These are phyloP conservation scores for Trogon melanurus DNA, from an alignment of 2,113 vertebrate species.

Conservation along the genomic window DNA sequence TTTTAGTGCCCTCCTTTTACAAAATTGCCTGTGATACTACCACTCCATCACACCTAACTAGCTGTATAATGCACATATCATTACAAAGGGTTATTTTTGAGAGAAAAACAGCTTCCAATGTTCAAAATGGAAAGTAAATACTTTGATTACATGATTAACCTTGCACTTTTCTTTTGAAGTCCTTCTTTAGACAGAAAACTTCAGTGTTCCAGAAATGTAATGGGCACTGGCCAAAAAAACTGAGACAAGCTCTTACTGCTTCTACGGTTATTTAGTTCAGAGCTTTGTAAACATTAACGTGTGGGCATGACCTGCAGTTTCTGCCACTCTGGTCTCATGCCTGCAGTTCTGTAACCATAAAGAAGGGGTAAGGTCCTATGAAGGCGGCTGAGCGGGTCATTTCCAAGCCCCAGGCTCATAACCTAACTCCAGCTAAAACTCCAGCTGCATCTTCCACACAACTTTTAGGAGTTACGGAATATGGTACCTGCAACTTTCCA, in stretches of 20 bases:
- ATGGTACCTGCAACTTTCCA: not conserved
- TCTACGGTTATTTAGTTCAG: not conserved
- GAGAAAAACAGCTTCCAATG: not conserved
- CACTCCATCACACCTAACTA: not conserved
- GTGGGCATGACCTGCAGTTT: not conserved
- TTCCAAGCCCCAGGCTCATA: not conserved
- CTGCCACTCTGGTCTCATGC: not conserved
- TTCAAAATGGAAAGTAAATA: not conserved
- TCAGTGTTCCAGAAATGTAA: not conserved
- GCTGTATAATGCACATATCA: not conserved
- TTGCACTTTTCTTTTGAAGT: not conserved
- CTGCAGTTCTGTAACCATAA: not conserved
- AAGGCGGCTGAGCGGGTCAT: not conserved
- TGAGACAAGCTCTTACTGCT: not conserved
- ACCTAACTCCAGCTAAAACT: not conserved
- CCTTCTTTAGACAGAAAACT: not conserved
- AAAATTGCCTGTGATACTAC: not conserved
- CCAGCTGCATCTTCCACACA: conserved; percentile 45
- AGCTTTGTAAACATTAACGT: conserved; percentile 51
- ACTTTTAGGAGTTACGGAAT: not conserved
- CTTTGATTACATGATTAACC: not conserved
- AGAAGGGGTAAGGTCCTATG: not conserved
- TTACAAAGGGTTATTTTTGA: not conserved
- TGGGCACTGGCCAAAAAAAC: accelerated
- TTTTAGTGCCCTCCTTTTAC: not conserved